These are phyloP conservation scores for Smithornis capensis DNA, from an alignment of 2,113 vertebrate genomes.

Conservation along the genomic window DNA sequence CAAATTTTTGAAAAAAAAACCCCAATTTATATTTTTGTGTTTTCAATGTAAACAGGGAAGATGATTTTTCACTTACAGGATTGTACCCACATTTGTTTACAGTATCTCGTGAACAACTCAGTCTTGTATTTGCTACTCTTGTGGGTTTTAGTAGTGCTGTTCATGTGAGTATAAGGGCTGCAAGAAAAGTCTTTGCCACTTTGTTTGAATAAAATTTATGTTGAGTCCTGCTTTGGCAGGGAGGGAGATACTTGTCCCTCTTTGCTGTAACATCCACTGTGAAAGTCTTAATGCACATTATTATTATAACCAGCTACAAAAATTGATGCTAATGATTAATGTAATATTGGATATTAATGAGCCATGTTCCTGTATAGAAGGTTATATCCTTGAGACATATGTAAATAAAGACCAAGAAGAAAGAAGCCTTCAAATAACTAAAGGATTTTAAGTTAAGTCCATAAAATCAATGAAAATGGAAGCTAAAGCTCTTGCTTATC, in stretches of 20 bases:
- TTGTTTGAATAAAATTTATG: not conserved
- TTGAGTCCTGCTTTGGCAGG: not conserved
- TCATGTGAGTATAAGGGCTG: not conserved
- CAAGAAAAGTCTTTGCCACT: not conserved
- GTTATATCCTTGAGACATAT: constrained; percentile 10
- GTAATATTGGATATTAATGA: constrained; percentile 23
- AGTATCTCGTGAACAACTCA: too few species aligned
- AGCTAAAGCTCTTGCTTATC: constrained; percentile 41
- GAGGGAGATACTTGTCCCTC: not conserved
- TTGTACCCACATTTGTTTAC: too few species aligned
- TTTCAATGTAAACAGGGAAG: not conserved
- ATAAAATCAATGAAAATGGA: constrained; percentile 56
- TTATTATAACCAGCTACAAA: not conserved
- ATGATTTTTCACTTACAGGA: not conserved
- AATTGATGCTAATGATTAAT: not conserved
- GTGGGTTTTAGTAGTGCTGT: not conserved
- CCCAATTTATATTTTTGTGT: not conserved
- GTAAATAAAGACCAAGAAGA: constrained; percentile 46
- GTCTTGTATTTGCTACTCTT: not conserved
- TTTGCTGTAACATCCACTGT: not conserved
- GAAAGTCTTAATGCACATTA: not conserved
- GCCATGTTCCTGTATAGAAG: not conserved
- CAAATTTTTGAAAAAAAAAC: not conserved
- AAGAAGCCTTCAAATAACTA: constrained; percentile 25
- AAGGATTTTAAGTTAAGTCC: constrained; percentile 43